These are phyloP conservation scores for Zosterops pallidus DNA, from an alignment of 2,113 vertebrate genomes.

Conservation along the genomic window DNA sequence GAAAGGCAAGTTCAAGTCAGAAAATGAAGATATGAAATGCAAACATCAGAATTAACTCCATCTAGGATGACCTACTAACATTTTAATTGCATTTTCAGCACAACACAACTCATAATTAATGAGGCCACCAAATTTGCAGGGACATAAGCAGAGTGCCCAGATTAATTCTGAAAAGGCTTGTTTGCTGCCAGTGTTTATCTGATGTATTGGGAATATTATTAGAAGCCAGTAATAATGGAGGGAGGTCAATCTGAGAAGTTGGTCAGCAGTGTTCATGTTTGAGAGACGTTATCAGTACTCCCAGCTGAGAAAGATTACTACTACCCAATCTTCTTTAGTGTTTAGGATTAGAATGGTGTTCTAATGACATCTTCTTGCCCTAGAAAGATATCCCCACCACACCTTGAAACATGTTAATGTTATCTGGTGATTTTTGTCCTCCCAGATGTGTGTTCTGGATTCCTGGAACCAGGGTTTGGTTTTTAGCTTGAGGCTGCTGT, in stretches of 20 bases:
- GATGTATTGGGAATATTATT: not conserved
- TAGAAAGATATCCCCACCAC: not conserved
- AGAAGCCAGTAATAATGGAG: not conserved
- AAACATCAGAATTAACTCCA: not conserved
- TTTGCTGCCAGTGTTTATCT: not conserved
- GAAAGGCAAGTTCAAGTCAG: not conserved
- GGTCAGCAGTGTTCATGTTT: accelerated
- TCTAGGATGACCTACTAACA: not conserved
- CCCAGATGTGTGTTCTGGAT: not conserved
- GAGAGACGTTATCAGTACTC: not conserved
- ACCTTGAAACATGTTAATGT: not conserved
- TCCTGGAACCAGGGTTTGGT: not conserved
- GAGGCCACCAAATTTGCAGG: not conserved
- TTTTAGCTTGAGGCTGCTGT: not conserved
- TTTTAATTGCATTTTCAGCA: not conserved
- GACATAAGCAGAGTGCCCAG: not conserved
- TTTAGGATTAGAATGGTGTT: not conserved
- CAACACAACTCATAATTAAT: not conserved
- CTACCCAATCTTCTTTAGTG: not conserved
- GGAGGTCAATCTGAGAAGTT: not conserved
- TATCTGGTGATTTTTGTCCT: not conserved
- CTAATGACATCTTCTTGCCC: not conserved
- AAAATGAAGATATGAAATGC: not conserved
- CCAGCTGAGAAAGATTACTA: not conserved
- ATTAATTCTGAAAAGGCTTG: not conserved